Percentiles rank a stretch among this genome's conserved stretches.
Conservation (phyloP, 2,888 invertebrate species). For the Hydroisotoma schaefferi region DNA sequence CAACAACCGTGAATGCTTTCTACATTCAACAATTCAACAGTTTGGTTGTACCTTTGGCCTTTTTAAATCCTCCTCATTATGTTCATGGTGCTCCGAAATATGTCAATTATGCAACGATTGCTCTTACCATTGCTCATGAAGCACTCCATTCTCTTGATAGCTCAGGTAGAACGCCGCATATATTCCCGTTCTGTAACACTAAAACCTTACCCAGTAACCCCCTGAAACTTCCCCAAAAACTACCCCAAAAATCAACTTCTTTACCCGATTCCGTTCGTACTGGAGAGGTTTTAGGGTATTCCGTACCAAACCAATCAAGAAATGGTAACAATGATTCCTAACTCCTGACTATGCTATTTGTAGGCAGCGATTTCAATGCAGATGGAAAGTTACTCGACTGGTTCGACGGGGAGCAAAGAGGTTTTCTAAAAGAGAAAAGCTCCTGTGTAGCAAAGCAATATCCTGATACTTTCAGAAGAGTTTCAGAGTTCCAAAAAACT, state of each 20-base stretch:
- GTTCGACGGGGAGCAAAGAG: slow-evolving; percentile 54
- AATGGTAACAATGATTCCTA: background rate
- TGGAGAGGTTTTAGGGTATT: background rate
- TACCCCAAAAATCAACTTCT: too few species aligned
- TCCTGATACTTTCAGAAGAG: slow-evolving; percentile 53
- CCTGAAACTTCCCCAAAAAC: background rate
- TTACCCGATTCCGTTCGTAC: too few species aligned
- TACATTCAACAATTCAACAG: slow-evolving; percentile 57
- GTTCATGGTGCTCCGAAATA: slow-evolving; percentile 55
- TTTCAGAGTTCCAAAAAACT: slow-evolving; percentile 54
- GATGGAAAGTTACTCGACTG: slow-evolving; percentile 52
- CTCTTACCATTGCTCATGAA: slow-evolving; percentile 57
- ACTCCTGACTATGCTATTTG: slow-evolving; percentile 4
- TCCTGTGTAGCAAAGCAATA: slow-evolving; percentile 56
- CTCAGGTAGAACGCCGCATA: slow-evolving; percentile 41
- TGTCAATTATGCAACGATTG: slow-evolving; percentile 55
- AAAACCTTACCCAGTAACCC: background rate
- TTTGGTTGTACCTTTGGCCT: slow-evolving; percentile 56
- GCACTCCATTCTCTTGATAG: slow-evolving; percentile 57
- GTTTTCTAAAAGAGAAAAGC: slow-evolving; percentile 53
- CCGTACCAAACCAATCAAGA: background rate
- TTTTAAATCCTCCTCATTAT: slow-evolving; percentile 57
- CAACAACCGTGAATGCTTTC: slow-evolving; percentile 57
- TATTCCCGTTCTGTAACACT: background rate
- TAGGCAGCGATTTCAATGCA: slow-evolving; percentile 51